Base-by-base conservation (phyloP, 2,888 invertebrate species). In the Magallana nippona region DNA sequence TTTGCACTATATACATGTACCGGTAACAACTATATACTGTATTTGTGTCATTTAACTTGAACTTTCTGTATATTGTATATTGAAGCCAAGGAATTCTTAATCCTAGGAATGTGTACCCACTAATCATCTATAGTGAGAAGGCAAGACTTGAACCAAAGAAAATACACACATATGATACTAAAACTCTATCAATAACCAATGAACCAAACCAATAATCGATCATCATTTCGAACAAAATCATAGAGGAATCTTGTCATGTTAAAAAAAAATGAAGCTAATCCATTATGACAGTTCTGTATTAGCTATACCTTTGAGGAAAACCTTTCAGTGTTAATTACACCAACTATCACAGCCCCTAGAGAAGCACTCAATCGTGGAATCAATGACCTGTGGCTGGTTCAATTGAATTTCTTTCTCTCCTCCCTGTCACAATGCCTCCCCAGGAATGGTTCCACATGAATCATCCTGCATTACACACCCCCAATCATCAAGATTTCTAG, bases 391-490 rank as follows among this genome's bases (percentile, higher is more conserved):
- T 71, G 32, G 71, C 71, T 71, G 10, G 27, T 71, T 71, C 15
- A 71, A 71, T 71, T 71, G 71, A 71, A 71, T 71, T 71, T 22
- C 13, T 71, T 32, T 32, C 13, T 11, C 32, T 60, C 22, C 27
- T 5, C 22, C 10, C 27, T 27, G 27, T 71, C 32, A 71, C 71
- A 71, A 71, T 71, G 71, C 11, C 71, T 71, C 71, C 27, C 32
- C 32, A 22, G 71, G 71, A 71, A 15, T 10, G 13, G 71, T 71
- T 71, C 71, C 32, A 71, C 71, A 71, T 71, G 71, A 71, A 15
- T 71, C 71, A 71, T 71, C 71, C 71, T 27, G 13, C 71, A 71
- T 71, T 71, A 71, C 71, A 32, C 71, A 71, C 15, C 71, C 27
- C 71, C 22, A 71, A 32, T 71, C 71, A 71, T 32, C 27, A 15